phyloP scores from a whole-genome alignment of 2,888 invertebrate species.

The Sarcophaga rosellei region DNA sequence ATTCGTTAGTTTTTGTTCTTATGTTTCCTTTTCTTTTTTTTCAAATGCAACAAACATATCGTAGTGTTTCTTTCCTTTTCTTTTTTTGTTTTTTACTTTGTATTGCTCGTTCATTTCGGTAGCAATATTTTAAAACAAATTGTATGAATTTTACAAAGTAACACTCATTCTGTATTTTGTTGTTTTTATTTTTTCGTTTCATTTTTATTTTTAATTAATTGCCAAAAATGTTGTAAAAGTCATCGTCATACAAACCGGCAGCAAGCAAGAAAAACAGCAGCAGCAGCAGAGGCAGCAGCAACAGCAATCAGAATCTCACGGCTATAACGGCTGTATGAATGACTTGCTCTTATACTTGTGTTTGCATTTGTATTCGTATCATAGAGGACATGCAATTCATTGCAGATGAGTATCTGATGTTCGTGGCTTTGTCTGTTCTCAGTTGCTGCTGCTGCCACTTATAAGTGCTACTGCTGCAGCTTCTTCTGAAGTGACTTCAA shows the following conservation, averaged over 20 bases:
- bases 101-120: slow-evolving; percentile 34
- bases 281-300: slow-evolving; percentile 3
- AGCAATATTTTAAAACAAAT: slow-evolving; percentile 66
- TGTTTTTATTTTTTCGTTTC: neutral
- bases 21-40: neutral
- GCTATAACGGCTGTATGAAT: slow-evolving; percentile 30
- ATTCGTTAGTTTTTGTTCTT: neutral
- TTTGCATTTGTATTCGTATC: slow-evolving; percentile 1
- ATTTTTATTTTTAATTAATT: slow-evolving; percentile 73
- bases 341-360: slow-evolving; percentile 7
- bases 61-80: neutral
- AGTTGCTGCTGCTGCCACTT: slow-evolving; percentile 34
- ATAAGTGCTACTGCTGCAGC: slow-evolving; percentile 10
- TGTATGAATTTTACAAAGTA: slow-evolving; percentile 68
- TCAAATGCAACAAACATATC: neutral
- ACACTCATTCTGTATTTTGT: slow-evolving; percentile 55
- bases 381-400: neutral
- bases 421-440: slow-evolving; percentile 8
- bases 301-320: slow-evolving; percentile 18
- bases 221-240: slow-evolving; percentile 66
- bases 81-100: neutral
- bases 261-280: neutral
- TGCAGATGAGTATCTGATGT: neutral
- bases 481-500: slow-evolving; percentile 57
- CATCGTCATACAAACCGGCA: slow-evolving; percentile 53